Evolutionary conservation across 2,888 invertebrate species (phyloP), one percentile per base, ranked within the genome.

Genomic region (Sarcophaga carnaria): DNA sequence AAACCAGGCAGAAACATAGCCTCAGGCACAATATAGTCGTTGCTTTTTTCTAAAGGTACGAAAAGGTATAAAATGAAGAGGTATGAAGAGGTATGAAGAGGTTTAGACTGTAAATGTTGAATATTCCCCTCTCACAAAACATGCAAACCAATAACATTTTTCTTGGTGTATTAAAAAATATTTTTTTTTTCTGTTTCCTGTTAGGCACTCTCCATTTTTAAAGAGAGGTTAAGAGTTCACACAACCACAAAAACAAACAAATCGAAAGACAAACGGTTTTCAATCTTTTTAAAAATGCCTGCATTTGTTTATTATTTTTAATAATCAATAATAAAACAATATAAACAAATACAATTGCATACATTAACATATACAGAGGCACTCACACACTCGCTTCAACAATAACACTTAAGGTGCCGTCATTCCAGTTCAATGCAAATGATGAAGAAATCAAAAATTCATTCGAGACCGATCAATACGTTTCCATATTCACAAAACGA

Each of bases 391-490:
- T 20, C 27, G 12, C 64, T n/a, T 3, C 1, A 5, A 62, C 8
- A 69, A 47, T 37, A 22, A 22, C 67, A 60, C 5, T 6, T 67
- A 63, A 69, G 77, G 63, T 80, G 80, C 78, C 80, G 47, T 83
- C 81, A 78, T 78, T 78, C 37, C 63, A 83, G 86, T 84, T 87
- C 78, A 84, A 79, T 76, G 84, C 87, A 84, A 81, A 79, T 79
- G 81, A 67, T 67, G 69, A 81, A 81, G 75, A 62, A 80, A 79
- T 78, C 75, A 87, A 75, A 81, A 27, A 81, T 78, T 80, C 37
- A 69, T 80, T 81, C 74, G 49, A 87, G 78, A 77, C 72, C 64
- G 78, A 77, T 77, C 64, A 72, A 27, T 66, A 77, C 10, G 2
- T 37, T 37, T 37, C 2, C 37, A 37, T 37, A 10, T 37, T 37